These are phyloP conservation scores for Elephantulus edwardii DNA, from an alignment of 2,113 vertebrate genomes.

Conservation along the genomic window DNA sequence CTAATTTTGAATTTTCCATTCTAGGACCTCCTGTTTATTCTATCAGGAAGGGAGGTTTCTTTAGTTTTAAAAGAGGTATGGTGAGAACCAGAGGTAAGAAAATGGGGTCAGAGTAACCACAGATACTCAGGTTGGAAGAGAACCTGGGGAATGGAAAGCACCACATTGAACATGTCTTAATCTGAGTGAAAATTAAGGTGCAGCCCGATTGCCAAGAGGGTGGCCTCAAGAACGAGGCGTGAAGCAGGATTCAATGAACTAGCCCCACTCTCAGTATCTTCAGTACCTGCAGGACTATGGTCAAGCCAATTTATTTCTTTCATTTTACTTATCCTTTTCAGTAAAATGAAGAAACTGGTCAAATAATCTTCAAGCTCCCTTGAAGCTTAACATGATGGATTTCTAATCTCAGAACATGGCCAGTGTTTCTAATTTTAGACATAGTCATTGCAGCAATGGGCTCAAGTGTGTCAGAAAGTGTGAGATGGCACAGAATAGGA, in stretches of 20 bases:
- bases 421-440: no score
- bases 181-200: background rate
- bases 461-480: no score
- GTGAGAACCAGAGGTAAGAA: background rate
- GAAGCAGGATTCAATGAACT: background rate
- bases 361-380: background rate
- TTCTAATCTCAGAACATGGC: background rate
- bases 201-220: background rate
- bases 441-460: no score
- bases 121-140: background rate
- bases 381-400: background rate
- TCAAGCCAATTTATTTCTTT: background rate
- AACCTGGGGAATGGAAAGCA: background rate
- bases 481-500: no score
- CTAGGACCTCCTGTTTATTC: background rate
- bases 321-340: background rate
- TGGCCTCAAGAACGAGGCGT: background rate
- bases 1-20: background rate
- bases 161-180: background rate
- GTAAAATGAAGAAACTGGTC: background rate
- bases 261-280: background rate
- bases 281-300: background rate
- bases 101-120: background rate
- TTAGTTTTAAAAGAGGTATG: background rate
- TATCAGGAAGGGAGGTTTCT: background rate